These are phyloP conservation scores for Sarcoramphus papa DNA, from an alignment of 2,797 vertebrate genomes.

Conservation along the genomic window DNA sequence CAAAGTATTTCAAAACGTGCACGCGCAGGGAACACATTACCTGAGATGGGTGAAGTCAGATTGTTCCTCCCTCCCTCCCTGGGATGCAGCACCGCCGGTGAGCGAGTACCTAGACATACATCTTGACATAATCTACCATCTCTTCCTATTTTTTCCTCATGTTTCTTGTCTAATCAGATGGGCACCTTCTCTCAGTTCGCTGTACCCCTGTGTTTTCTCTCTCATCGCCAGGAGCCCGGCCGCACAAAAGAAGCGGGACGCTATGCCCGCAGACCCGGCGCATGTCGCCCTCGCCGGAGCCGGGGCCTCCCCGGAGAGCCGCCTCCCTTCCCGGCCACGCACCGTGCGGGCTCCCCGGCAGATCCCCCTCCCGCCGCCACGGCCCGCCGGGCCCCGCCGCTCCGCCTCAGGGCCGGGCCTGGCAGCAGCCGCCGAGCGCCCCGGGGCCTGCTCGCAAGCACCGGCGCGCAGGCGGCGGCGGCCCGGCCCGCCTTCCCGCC, in stretches of 20 bases:
- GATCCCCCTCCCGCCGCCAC: not conserved
- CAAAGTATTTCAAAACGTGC: not conserved
- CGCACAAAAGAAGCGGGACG: not conserved
- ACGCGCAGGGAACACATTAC: fast-evolving
- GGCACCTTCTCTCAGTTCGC: not conserved
- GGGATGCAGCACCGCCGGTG: not conserved
- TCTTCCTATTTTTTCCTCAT: fast-evolving
- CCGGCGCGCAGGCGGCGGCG: not conserved
- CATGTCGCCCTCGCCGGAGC: not conserved
- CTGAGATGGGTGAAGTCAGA: fast-evolving
- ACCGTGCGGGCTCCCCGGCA: too few species aligned
- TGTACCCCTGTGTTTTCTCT: fast-evolving
- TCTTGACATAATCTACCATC: fast-evolving
- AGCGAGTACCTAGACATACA: not conserved
- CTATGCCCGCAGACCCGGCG: not conserved
- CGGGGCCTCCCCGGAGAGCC: not conserved
- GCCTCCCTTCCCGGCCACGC: too few species aligned
- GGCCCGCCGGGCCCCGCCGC: not conserved
- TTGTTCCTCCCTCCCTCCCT: not conserved
- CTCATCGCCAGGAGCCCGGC: not conserved
- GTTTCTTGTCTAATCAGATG: fast-evolving
- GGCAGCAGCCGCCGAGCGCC: not conserved
- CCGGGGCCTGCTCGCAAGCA: not conserved
- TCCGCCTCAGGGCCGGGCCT: not conserved
- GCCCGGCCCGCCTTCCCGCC: not conserved